A percentile compares a stretch with the other conserved stretches of the same genome.
Conservation (phyloP, 2,113 vertebrate species). For the Rhinopithecus roxellana region DNA sequence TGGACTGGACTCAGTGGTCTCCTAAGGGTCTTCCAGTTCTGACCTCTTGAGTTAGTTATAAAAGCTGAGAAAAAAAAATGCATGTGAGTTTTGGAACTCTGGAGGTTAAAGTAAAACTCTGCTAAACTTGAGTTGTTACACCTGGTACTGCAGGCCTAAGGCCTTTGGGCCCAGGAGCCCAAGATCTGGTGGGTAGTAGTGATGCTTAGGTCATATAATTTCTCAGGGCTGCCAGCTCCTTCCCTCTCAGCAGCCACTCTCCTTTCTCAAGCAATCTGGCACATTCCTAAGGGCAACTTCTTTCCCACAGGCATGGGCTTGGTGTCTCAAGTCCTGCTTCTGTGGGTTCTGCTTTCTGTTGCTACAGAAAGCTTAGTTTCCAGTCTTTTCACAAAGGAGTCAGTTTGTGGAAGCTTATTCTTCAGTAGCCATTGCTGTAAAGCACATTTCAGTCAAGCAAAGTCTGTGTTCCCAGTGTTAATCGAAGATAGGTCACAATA, state of each 20-base stretch:
- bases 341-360: constrained; percentile 20
- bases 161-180: neutral
- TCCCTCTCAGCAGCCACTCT: neutral
- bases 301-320: neutral
- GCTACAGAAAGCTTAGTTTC: constrained; percentile 44
- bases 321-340: neutral
- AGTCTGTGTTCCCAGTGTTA: constrained; percentile 10
- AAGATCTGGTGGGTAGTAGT: neutral
- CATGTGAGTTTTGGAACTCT: neutral
- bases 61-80: constrained; percentile 25
- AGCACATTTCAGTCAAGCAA: neutral
- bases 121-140: neutral
- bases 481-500: neutral
- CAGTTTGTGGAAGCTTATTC: constrained; percentile 20
- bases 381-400: neutral
- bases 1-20: neutral
- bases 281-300: constrained; percentile 16
- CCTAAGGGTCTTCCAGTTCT: neutral
- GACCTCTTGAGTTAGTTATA: constrained; percentile 1
- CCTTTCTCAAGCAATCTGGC: constrained; percentile 15
- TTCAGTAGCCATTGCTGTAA: neutral
- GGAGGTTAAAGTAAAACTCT: neutral
- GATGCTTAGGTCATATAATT: neutral
- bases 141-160: neutral
- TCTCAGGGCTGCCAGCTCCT: neutral